Base-by-base conservation (phyloP, 2,888 invertebrate species). In the Pristionchus maxplancki region DNA sequence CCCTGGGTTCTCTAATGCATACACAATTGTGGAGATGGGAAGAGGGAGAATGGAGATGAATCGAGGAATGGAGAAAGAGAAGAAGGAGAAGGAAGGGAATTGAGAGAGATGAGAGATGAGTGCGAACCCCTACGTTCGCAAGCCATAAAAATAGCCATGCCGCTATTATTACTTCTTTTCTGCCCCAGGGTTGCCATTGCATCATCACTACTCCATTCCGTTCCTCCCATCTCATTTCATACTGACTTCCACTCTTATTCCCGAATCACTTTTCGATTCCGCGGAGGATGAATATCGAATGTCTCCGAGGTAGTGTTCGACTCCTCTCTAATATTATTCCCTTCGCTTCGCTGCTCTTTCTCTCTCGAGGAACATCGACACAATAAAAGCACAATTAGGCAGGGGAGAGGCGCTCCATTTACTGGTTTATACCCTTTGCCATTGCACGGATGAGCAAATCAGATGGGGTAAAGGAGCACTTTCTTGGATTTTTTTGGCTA, bases 61-160 rank as follows among this genome's bases (percentile, higher is more conserved):
- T 31, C 37, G 82, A 82, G 53, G 40, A 53, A 53, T 31, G 53
- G 53, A 53, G 82, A 82, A 48, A 82, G 82, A 50, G 44, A 81
- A 62, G 62, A 82, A 71, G 88, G 87, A 87, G 83, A 85, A 86
- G 87, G 74, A 78, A 20, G n/a, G 44, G 28, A 20, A 78, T 31
- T 11, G 81, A 28, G 81, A 83, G 82, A 88, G 88, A 89, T 15
- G 37, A 62, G 53, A 88, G 64, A 74, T 67, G 89, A 86, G 28
- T 34, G 24, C 28, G 64, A 44, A 85, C 53, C 31, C 34, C 17
- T 34, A 17, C 48, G 37, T 40, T 50, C 82, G 28, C 28, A 15
- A 34, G 5, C 24, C 53, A 53, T 83, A 83, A 53, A 44, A 50
- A 83, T 83, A 83, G 17, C 82, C 20, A 82, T 50, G 28, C 31